These are phyloP conservation scores for Latrodectus elegans DNA, from an alignment of 2,888 invertebrate species.

Conservation along the genomic window DNA sequence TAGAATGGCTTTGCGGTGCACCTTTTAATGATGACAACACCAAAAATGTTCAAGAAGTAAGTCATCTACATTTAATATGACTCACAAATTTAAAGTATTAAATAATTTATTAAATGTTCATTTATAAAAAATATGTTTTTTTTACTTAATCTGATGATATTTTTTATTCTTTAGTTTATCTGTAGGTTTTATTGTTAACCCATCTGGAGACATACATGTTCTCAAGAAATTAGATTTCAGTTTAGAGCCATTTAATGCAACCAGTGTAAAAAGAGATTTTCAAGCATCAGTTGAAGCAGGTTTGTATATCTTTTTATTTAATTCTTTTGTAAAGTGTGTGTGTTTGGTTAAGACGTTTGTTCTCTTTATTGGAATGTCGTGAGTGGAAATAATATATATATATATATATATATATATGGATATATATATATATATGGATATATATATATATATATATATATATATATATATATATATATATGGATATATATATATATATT, in stretches of 20 bases:
- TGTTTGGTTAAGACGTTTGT: background rate
- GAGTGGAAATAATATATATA: too few relatives aligned
- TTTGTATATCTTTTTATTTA: background rate
- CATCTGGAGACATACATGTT: background rate
- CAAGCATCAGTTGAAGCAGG: slow-evolving; percentile 14
- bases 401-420: too few relatives aligned
- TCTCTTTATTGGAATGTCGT: too few relatives aligned
- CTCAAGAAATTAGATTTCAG: slow-evolving; percentile 5
- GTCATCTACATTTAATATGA: background rate
- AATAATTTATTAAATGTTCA: background rate
- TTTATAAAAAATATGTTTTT: background rate
- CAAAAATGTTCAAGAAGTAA: slow-evolving; percentile 31
- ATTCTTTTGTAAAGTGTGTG: background rate
- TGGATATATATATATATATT: too few relatives aligned
- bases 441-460: too few relatives aligned
- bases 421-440: too few relatives aligned
- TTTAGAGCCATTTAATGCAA: background rate
- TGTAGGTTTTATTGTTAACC: slow-evolving; percentile 17
- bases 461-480: too few relatives aligned
- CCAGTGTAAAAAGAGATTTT: background rate
- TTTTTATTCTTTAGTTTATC: slow-evolving; percentile 12
- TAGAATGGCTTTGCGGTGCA: slow-evolving; percentile 37
- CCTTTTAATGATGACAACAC: background rate
- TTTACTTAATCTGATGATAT: background rate
- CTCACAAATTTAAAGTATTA: background rate